A percentile compares a stretch with the other conserved stretches of the same genome.
Conservation (phyloP, 2,797 vertebrate species). For the Simalia tracyae region DNA sequence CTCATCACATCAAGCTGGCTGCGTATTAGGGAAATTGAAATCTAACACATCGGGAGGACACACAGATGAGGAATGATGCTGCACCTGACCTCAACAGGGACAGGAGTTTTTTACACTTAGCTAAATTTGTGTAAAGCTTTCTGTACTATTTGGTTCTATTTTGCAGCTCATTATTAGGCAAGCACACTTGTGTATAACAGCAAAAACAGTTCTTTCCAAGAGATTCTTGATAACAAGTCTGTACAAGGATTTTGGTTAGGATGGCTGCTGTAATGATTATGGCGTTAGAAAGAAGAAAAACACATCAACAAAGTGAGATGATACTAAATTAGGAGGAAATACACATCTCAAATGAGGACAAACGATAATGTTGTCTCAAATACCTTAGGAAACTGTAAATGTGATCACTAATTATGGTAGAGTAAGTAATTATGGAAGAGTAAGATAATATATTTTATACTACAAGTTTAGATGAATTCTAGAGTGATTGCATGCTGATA, state of each 20-base stretch:
- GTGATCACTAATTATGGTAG: neutral
- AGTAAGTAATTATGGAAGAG: neutral
- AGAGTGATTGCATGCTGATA: conserved; percentile 19
- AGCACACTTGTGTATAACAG: neutral
- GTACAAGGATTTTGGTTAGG: neutral
- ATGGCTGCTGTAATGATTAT: neutral
- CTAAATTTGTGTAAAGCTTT: neutral
- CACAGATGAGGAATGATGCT: neutral
- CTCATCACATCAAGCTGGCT: neutral
- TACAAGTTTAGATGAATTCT: neutral
- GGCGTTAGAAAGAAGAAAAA: conserved; percentile 46
- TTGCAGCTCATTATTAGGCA: neutral
- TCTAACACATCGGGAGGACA: neutral
- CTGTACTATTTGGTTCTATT: neutral
- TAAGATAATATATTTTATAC: neutral
- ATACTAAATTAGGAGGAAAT: conserved; percentile 45
- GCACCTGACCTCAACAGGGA: no score
- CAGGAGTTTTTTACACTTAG: no score
- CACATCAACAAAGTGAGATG: conserved; percentile 39
- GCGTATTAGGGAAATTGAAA: neutral
- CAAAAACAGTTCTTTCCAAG: neutral
- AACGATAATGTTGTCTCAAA: conserved; percentile 1
- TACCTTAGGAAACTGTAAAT: neutral
- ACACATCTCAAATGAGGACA: conserved; percentile 44
- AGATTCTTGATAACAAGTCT: neutral